Conservation (phyloP, 2,888 invertebrate species). For the Meiosimyza platycephala region DNA sequence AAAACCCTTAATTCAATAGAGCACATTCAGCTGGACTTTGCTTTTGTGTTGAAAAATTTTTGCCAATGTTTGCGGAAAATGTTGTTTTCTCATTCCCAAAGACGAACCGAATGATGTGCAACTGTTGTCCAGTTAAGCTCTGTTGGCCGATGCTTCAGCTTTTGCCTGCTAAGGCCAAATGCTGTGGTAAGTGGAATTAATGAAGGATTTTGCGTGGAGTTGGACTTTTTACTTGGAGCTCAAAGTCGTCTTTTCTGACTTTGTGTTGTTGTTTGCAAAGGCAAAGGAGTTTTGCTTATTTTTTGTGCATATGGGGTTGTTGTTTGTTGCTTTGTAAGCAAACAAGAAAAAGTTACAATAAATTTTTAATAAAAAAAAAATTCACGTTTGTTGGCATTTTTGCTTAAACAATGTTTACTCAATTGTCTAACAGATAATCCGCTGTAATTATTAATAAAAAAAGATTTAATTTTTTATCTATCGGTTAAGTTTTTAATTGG, state of each 20-base stretch:
- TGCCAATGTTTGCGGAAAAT: slow-evolving; percentile 57
- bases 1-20: neutral
- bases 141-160: slow-evolving; percentile 36
- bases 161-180: slow-evolving; percentile 59
- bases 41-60: slow-evolving; percentile 36
- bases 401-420: slow-evolving; percentile 49
- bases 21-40: neutral
- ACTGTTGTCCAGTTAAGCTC: slow-evolving; percentile 20
- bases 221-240: neutral
- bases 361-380: neutral
- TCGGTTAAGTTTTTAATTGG: too few species aligned
- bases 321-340: slow-evolving; percentile 50
- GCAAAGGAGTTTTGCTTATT: neutral
- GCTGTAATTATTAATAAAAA: slow-evolving; percentile 56
- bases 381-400: neutral
- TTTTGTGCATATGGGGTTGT: slow-evolving; percentile 16
- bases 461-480: too few species aligned
- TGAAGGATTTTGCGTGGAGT: slow-evolving; percentile 41
- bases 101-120: neutral
- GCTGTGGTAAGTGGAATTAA: slow-evolving; percentile 62
- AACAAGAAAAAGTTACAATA: slow-evolving; percentile 34
- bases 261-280: neutral
- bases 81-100: slow-evolving; percentile 51
- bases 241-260: neutral
- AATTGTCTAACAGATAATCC: slow-evolving; percentile 58